These are phyloP conservation scores for Iguana delicatissima DNA, from an alignment of 2,797 vertebrate genomes.

Conservation along the genomic window DNA sequence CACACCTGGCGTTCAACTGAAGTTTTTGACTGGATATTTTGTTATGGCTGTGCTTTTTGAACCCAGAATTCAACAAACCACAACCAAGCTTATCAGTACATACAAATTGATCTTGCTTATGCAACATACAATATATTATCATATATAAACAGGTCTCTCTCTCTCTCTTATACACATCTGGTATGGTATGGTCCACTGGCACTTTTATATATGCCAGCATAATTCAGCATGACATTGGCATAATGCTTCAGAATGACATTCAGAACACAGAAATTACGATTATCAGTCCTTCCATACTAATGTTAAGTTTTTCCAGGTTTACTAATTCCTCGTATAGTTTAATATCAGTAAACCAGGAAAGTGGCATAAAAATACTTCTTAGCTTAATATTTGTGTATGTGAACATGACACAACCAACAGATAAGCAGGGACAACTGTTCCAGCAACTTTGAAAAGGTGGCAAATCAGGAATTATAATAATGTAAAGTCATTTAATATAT, in stretches of 20 bases:
- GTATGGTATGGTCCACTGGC: neutral
- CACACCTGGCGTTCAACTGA: neutral
- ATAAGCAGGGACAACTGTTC: neutral
- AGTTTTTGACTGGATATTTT: neutral
- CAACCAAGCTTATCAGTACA: neutral
- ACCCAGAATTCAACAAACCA: neutral
- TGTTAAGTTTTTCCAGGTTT: conserved; percentile 27
- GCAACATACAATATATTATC: neutral
- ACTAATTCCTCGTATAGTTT: conserved; percentile 40
- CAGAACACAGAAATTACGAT: conserved; percentile 22
- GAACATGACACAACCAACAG: neutral
- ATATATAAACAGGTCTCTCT: conserved; percentile 39
- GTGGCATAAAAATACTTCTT: conserved; percentile 2
- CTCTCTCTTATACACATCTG: conserved; percentile 19
- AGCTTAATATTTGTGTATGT: conserved; percentile 35
- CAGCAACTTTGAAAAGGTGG: conserved; percentile 6
- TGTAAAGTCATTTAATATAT: neutral
- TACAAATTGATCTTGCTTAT: neutral
- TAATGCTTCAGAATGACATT: conserved; percentile 26
- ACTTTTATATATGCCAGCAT: neutral
- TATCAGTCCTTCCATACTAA: conserved; percentile 43
- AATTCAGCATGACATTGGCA: neutral
- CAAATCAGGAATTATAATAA: neutral
- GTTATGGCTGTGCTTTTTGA: no score
- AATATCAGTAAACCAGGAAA: neutral